Base-by-base conservation (phyloP, 2,888 invertebrate species). In the Pristionchus entomophagus region DNA sequence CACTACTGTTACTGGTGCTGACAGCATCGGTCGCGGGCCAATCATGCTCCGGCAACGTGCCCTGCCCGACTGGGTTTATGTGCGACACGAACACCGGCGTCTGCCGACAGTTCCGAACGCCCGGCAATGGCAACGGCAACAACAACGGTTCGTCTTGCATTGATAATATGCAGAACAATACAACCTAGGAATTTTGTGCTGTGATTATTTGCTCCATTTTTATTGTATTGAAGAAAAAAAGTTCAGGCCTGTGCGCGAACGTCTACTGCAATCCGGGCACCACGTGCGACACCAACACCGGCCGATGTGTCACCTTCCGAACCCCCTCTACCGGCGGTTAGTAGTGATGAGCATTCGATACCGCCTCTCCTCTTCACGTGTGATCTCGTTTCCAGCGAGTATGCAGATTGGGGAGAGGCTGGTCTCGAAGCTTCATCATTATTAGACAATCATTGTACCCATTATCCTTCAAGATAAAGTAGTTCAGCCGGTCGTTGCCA, bases 21-120 rank as follows among this genome's bases (percentile, higher is more conserved):
- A 19, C 29, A 17, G 32, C 19, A 19, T 78, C 78, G 19, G 49
- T 19, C n/a, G n/a, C 51, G 5, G 41, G 22, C 41, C 73, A 73
- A 12, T 38, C 73, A n/a, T 73, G 73, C 73, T 45, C 73, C 6
- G n/a, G 4, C 17, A 82, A 56, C 19, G 32, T 8, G 5, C 5
- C 49, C 32, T 85, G 85, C n/a, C 77, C 85, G 14, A 26, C 26
- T 6, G 85, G 85, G 17, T 73, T 56, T 14, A 85, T 32, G 35
- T 85, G 85, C n/a, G 85, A 85, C 32, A 77, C 85, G 38, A 85
- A 85, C 45, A 85, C 85, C 17, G 53, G 51, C n/a, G 12, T 51
- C 32, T 85, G 85, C 41, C 26, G 73, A 77, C 73, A 73, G 38
- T 85, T 85, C 56, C 22, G 85, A 38, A 77, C 56, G 17, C 73